These are phyloP conservation scores for Sphaerophoria taeniata DNA, from an alignment of 2,888 invertebrate genomes.

Conservation along the genomic window DNA sequence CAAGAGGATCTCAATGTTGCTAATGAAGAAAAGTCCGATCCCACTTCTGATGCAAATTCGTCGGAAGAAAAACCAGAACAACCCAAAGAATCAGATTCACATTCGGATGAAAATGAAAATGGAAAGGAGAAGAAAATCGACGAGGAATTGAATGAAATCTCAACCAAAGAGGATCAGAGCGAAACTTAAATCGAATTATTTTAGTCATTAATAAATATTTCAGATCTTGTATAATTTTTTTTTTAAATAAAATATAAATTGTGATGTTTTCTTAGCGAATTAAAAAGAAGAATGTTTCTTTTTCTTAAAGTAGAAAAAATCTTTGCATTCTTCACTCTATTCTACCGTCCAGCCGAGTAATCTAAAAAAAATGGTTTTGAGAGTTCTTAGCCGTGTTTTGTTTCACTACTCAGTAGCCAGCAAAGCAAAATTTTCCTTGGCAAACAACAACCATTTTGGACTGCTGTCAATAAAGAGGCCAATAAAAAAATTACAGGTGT, in stretches of 20 bases:
- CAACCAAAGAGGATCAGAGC: neutral
- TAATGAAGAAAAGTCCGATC: constrained; percentile 1
- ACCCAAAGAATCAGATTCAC: neutral
- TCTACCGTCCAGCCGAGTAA: too few relatives aligned
- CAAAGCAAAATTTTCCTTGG: too few relatives aligned
- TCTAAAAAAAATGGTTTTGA: too few relatives aligned
- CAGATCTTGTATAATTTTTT: constrained; percentile 3
- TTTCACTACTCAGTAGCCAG: too few relatives aligned
- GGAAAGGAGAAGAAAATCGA: neutral
- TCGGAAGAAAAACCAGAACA: neutral
- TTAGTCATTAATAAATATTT: constrained; percentile 1
- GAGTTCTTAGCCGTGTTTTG: too few relatives aligned
- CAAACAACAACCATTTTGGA: too few relatives aligned
- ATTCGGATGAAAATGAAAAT: neutral
- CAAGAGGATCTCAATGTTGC: neutral
- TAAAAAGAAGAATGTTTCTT: neutral
- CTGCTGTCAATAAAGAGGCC: too few relatives aligned
- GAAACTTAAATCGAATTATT: neutral
- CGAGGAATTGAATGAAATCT: neutral
- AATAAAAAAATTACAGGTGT: too few relatives aligned
- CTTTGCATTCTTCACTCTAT: too few relatives aligned
- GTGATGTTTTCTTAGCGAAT: constrained; percentile 28
- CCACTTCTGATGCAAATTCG: neutral
- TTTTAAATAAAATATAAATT: neutral
- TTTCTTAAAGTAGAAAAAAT: too few relatives aligned